Percentiles rank a stretch among this genome's conserved stretches.
phyloP scores from a whole-genome alignment of 2,888 invertebrate genomes.

The Lasioglossum pauxillum region DNA sequence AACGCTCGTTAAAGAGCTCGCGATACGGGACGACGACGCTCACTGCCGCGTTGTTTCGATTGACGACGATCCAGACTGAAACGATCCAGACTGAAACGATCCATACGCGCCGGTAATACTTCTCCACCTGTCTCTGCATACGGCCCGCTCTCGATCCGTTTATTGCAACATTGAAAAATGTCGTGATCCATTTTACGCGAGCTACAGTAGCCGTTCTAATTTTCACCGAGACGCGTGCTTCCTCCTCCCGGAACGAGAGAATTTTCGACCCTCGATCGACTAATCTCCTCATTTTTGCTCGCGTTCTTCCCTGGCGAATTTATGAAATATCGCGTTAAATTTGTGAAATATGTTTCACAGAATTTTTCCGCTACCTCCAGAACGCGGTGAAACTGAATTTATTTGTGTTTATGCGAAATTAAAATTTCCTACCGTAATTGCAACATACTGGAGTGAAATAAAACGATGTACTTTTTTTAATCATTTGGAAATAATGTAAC shows the following conservation, averaged over 20 bases:
- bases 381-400: neutral
- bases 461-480: too few species aligned
- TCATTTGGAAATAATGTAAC: too few species aligned
- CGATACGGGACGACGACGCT: slow-evolving; percentile 32
- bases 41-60: slow-evolving; percentile 21
- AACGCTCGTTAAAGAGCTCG: slow-evolving; percentile 40
- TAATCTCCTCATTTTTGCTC: neutral
- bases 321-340: neutral
- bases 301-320: neutral
- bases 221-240: neutral
- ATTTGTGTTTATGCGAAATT: too few species aligned
- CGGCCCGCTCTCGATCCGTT: neutral
- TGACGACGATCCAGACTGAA: neutral
- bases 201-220: neutral
- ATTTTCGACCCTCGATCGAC: neutral
- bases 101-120: neutral
- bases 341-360: neutral
- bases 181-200: neutral
- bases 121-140: neutral
- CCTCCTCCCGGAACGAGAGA: neutral
- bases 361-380: neutral
- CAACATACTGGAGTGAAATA: too few species aligned
- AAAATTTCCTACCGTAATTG: too few species aligned
- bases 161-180: neutral
- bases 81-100: too few species aligned